Evolutionary conservation across 2,797 vertebrate genomes (phyloP).

Genomic region (Agapornis canus): DNA sequence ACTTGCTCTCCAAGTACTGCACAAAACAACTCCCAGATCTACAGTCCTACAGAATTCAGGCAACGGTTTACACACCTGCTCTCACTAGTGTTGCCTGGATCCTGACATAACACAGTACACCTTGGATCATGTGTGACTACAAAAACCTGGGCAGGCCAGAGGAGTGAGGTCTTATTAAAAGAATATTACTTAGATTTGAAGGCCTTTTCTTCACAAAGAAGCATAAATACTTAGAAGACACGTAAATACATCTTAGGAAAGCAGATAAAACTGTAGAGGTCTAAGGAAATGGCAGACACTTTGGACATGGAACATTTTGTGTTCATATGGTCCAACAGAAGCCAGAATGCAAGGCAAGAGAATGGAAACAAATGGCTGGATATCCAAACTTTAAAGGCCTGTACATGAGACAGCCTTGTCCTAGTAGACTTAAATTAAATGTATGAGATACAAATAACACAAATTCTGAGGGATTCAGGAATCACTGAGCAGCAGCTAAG

Average conservation of each 20-base stretch:
- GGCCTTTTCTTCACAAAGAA: background rate
- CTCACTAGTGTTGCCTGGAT: background rate
- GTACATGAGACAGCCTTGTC: background rate
- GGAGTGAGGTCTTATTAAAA: background rate
- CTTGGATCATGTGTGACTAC: background rate
- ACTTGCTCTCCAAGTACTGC: background rate
- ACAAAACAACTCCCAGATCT: background rate
- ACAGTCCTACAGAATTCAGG: background rate
- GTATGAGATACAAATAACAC: background rate
- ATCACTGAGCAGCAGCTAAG: background rate
- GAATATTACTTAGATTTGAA: background rate
- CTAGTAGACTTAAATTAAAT: background rate
- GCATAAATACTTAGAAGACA: background rate
- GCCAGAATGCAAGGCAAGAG: background rate
- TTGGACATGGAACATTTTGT: background rate
- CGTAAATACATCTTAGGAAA: background rate
- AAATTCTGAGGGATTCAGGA: background rate
- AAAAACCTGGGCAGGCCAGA: background rate
- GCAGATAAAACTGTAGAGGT: background rate
- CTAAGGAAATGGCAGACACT: background rate
- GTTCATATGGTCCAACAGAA: background rate
- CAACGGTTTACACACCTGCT: background rate
- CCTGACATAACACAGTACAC: background rate
- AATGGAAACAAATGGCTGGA: background rate
- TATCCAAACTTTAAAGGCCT: background rate